phyloP scores from a whole-genome alignment of 2,888 invertebrate species.

The Metopia argyrocephala region DNA sequence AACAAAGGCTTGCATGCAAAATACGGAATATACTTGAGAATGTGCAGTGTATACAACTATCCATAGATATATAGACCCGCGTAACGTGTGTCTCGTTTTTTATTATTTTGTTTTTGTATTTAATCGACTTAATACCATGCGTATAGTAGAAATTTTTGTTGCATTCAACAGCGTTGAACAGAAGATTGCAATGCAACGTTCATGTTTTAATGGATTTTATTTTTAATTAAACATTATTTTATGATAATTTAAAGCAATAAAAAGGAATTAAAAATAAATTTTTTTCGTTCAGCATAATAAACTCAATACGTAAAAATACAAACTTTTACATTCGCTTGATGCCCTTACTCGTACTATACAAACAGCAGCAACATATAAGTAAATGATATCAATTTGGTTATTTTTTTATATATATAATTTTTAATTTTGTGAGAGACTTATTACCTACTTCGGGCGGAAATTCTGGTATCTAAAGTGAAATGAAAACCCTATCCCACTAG shows the following conservation, averaged over 20 bases:
- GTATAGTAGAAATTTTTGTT: background rate
- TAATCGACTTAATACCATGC: background rate
- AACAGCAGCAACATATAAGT: too few species aligned
- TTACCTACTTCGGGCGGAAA: too few species aligned
- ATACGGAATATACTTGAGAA: background rate
- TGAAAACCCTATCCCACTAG: too few species aligned
- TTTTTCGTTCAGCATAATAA: background rate
- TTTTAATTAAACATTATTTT: conserved; percentile 27
- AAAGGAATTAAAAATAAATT: background rate
- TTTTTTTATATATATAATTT: too few species aligned
- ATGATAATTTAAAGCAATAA: conserved; percentile 11
- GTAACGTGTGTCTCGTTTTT: background rate
- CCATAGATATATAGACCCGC: background rate
- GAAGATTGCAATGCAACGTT: background rate
- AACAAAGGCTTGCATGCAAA: background rate
- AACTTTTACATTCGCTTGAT: background rate
- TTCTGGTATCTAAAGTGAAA: too few species aligned
- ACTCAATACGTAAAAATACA: too few species aligned
- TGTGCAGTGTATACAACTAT: too few species aligned
- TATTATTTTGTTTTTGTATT: background rate
- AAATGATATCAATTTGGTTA: too few species aligned
- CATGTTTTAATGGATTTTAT: background rate
- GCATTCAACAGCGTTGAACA: background rate
- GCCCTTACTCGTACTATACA: background rate
- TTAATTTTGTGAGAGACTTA: too few species aligned